phyloP scores from a whole-genome alignment of 1,140 invertebrate genomes.

The Sarcophaga peregrina region DNA sequence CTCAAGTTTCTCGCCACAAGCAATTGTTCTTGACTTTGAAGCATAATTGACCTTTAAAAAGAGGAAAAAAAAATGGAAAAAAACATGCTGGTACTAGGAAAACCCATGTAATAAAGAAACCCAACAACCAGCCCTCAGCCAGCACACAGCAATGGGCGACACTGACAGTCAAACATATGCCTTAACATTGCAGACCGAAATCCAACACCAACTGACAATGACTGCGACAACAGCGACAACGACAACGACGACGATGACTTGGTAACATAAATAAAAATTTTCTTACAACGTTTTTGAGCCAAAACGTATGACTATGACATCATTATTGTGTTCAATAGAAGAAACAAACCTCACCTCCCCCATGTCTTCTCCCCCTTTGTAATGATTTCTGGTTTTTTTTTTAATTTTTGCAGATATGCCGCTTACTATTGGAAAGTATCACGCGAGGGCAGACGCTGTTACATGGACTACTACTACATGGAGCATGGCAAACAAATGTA shows the following conservation, averaged over 20 bases:
- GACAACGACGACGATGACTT: not conserved
- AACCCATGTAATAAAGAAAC: no score
- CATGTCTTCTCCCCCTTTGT: not conserved
- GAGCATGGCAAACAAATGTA: conserved; percentile 78
- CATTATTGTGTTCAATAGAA: not conserved
- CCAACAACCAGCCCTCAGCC: no score
- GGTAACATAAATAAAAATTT: conserved; percentile 5
- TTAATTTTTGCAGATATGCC: conserved; percentile 71
- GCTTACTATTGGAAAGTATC: conserved; percentile 73
- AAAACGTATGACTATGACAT: not conserved
- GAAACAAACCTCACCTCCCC: no score
- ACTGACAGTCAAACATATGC: no score
- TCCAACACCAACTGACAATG: not conserved
- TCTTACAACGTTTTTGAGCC: not conserved
- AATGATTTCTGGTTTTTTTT: not conserved
- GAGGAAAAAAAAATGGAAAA: conserved; percentile 25
- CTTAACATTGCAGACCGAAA: no score
- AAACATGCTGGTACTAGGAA: not conserved
- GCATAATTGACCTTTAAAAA: conserved; percentile 27
- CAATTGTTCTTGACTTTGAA: conserved; percentile 34
- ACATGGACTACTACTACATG: conserved; percentile 78
- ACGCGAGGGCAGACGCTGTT: conserved; percentile 71
- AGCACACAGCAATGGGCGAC: no score
- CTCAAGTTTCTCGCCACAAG: not conserved
- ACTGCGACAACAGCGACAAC: no score